Evolutionary conservation across 2,797 vertebrate genomes (phyloP).

Genomic region (Tenualosa thibaudeaui): DNA sequence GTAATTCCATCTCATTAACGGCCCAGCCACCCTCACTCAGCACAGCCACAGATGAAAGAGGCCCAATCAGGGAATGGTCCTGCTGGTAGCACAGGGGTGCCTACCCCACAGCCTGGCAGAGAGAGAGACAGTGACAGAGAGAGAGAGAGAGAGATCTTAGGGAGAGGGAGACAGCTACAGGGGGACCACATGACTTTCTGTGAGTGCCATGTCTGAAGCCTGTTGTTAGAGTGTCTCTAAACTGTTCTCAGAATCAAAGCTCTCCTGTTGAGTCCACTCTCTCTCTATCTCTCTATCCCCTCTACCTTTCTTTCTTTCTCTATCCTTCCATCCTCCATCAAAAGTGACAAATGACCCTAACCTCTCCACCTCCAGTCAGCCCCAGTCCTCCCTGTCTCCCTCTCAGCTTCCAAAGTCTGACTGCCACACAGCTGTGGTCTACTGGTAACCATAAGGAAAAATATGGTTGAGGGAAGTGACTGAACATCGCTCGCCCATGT

Average conservation of each 20-base stretch:
- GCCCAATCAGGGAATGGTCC: not conserved
- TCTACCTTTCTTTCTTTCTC: not conserved
- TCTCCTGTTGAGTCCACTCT: not conserved
- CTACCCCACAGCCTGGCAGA: not conserved
- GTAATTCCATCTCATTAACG: conserved; percentile 32
- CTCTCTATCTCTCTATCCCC: not conserved
- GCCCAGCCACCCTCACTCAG: conserved; percentile 1
- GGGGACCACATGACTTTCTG: too few relatives aligned
- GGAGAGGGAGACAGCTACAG: not conserved
- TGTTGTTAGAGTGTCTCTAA: too few relatives aligned
- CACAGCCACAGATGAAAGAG: not conserved
- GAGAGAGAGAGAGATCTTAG: not conserved
- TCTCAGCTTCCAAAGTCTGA: too few relatives aligned
- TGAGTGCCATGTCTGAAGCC: too few relatives aligned
- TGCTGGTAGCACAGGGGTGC: not conserved
- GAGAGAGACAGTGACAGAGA: not conserved
- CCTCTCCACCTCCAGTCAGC: not conserved
- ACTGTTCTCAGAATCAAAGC: too few relatives aligned
- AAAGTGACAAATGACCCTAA: not conserved
- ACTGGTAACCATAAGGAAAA: too few relatives aligned
- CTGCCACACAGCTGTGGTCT: too few relatives aligned
- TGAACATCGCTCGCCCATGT: too few relatives aligned
- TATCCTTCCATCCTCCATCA: not conserved
- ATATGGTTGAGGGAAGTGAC: too few relatives aligned
- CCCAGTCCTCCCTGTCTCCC: not conserved